Conservation (phyloP, 2,888 invertebrate species). For the Abscondita cerata region DNA sequence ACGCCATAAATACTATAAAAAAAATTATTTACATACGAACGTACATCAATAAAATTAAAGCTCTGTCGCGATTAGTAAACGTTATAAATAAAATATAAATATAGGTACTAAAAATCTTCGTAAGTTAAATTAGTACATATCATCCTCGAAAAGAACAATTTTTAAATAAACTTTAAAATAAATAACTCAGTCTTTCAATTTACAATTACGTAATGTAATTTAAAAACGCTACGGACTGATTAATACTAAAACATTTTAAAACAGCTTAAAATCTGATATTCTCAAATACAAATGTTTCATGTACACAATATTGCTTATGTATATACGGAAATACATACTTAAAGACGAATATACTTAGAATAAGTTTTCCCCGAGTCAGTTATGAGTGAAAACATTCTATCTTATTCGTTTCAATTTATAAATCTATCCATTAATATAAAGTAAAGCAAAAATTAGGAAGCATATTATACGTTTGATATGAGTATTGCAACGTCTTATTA, state of each 20-base stretch:
- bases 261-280: not conserved
- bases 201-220: slow-evolving; percentile 27
- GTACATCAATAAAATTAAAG: not conserved
- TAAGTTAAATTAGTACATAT: slow-evolving; percentile 10
- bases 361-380: too few relatives aligned
- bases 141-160: not conserved
- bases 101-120: too few relatives aligned
- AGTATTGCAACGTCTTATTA: slow-evolving; percentile 27
- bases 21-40: not conserved
- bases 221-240: slow-evolving; percentile 32
- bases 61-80: too few relatives aligned
- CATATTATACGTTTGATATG: slow-evolving; percentile 33
- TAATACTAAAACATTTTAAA: slow-evolving; percentile 29
- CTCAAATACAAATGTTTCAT: not conserved
- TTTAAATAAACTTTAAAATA: slow-evolving; percentile 8
- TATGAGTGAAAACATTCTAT: not conserved
- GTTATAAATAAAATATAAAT: too few relatives aligned
- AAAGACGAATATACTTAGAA: slow-evolving; percentile 2
- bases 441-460: slow-evolving; percentile 29
- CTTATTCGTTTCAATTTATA: slow-evolving; percentile 16
- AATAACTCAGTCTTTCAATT: slow-evolving; percentile 29
- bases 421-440: slow-evolving; percentile 11
- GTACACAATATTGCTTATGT: slow-evolving; percentile 2
- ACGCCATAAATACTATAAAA: not conserved
- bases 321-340: slow-evolving; percentile 6